Conservation (phyloP, 2,888 invertebrate genomes). For the Ectemnius continuus region DNA sequence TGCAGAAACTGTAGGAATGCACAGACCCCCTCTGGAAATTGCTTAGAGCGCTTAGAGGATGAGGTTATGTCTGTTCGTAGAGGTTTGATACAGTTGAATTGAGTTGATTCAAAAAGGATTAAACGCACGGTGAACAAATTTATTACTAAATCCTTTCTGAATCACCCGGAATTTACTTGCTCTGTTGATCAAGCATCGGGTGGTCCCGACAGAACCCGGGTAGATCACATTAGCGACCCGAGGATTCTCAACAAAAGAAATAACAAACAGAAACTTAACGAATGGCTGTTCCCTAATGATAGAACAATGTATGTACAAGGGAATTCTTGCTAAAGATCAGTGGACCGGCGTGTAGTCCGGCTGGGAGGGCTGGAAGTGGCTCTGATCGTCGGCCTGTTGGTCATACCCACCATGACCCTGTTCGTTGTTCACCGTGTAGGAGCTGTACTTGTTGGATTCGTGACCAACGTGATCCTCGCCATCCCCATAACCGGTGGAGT, state of each 20-base stretch:
- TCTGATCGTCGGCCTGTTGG: slow-evolving; percentile 48
- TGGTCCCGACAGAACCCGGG: not conserved
- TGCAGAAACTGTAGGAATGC: no score
- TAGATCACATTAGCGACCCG: not conserved
- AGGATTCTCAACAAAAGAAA: slow-evolving; percentile 10
- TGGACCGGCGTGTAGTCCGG: slow-evolving; percentile 59
- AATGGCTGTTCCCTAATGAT: not conserved
- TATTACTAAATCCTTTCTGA: no score
- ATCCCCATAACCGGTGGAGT: slow-evolving; percentile 3
- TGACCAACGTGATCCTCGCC: slow-evolving; percentile 45
- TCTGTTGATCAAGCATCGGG: slow-evolving; percentile 23
- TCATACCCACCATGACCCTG: slow-evolving; percentile 45
- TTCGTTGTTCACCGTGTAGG: slow-evolving; percentile 47
- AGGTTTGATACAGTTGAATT: no score
- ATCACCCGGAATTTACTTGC: no score
- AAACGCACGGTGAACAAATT: no score
- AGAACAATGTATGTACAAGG: slow-evolving; percentile 21
- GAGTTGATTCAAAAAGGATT: no score
- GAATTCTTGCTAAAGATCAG: slow-evolving; percentile 1
- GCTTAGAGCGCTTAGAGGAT: no score
- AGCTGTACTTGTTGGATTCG: slow-evolving; percentile 45
- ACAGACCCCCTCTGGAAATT: no score
- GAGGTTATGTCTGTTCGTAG: no score
- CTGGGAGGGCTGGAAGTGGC: slow-evolving; percentile 64
- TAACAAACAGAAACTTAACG: slow-evolving; percentile 54